Percentiles rank a stretch among this genome's conserved stretches.
These are phyloP conservation scores for Drosophila ezoana DNA, from an alignment of 2,888 invertebrate genomes.

Conservation along the genomic window DNA sequence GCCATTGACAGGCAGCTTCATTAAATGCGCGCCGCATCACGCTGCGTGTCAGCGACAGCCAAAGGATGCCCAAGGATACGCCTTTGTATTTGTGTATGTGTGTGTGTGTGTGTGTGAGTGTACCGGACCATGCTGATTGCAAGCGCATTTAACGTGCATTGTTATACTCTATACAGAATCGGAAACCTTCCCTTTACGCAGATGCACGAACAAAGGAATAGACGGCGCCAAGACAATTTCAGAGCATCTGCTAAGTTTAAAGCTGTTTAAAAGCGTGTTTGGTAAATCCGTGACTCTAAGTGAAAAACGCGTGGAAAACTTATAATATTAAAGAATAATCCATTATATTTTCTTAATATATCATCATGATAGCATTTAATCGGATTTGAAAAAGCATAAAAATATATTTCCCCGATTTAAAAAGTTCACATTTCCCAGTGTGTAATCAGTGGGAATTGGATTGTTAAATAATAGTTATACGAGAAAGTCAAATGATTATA, in stretches of 20 bases:
- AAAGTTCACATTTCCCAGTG: too few relatives aligned
- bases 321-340: too few relatives aligned
- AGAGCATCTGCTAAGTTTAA: too few relatives aligned
- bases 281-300: background rate
- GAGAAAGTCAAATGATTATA: too few relatives aligned
- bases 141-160: slow-evolving; percentile 45
- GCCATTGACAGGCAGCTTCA: slow-evolving; percentile 45
- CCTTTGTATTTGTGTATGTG: slow-evolving; percentile 1
- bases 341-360: too few relatives aligned
- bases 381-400: too few relatives aligned
- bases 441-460: too few relatives aligned
- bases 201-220: background rate
- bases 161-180: slow-evolving; percentile 16
- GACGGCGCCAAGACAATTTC: too few relatives aligned
- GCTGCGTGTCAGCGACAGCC: slow-evolving; percentile 37
- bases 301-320: too few relatives aligned
- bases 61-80: slow-evolving; percentile 39
- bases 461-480: too few relatives aligned
- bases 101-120: background rate
- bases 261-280: background rate
- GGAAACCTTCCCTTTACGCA: background rate
- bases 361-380: too few relatives aligned
- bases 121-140: slow-evolving; percentile 33
- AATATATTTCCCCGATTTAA: too few relatives aligned
- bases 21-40: slow-evolving; percentile 27